Evolutionary conservation across 2,888 invertebrate species (phyloP).

Genomic region (Aleiodes testaceus): DNA sequence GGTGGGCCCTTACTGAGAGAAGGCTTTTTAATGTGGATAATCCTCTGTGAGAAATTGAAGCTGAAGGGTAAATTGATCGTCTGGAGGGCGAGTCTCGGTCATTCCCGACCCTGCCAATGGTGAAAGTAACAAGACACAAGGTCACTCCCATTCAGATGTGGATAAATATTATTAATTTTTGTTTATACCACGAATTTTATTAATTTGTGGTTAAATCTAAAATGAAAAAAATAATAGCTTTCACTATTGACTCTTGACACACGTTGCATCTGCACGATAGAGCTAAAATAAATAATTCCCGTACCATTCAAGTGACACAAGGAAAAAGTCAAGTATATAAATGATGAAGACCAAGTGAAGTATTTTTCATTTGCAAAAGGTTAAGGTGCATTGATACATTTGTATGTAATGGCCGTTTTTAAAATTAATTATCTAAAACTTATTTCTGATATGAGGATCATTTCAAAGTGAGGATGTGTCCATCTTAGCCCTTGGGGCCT

Average conservation of each 20-base stretch:
- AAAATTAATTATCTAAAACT: constrained; percentile 1
- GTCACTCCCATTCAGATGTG: constrained; percentile 53
- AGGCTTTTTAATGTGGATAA: no score
- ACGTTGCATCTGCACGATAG: background rate
- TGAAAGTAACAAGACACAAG: constrained; percentile 70
- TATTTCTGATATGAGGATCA: no score
- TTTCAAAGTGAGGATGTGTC: no score
- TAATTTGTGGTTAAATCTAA: background rate
- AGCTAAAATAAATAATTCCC: constrained; percentile 34
- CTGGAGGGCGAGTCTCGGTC: constrained; percentile 44
- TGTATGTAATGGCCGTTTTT: background rate
- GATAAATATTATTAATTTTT: background rate
- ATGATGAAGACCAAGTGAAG: constrained; percentile 21
- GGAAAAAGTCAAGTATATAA: constrained; percentile 35
- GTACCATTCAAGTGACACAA: constrained; percentile 37
- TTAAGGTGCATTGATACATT: constrained; percentile 28
- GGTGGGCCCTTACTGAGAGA: no score
- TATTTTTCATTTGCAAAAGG: constrained; percentile 18
- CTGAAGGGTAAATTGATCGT: constrained; percentile 36
- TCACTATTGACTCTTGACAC: constrained; percentile 33
- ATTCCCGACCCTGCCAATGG: constrained; percentile 51
- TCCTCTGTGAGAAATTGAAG: no score
- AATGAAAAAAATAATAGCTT: constrained; percentile 4
- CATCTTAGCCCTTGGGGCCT: no score
- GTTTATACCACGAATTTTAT: background rate